Evolutionary conservation across 2,797 vertebrate species (phyloP), one percentile per base, ranked within the genome.

Genomic region (Sarcophilus harrisii): DNA sequence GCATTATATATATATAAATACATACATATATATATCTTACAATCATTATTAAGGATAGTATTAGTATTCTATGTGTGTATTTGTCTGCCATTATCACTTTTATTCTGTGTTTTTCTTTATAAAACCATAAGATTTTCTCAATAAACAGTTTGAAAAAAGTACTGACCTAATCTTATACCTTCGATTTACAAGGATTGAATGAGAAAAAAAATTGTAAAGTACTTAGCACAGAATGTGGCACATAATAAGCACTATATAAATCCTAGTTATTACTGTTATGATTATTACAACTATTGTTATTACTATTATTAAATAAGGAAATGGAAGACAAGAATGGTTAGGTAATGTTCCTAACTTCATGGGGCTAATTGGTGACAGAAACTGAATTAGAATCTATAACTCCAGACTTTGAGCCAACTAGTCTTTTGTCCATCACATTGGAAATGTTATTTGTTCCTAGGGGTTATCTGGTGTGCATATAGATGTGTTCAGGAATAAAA

Each of bases 321-420:
- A 81, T n/a, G 45, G 21, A 27, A 45, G 21, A 81, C 38, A 45
- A 45, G 73, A 81, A 81, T 81, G 38, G 18, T 81, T 45, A 45
- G 18, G 66, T 21, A 18, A 73, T 45, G 21, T 45, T 45, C 73
- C 28, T 2, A 92, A 94, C 8, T 58, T 8, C 12, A 12, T 2
- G 4, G 1, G 10, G 27, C 24, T 92, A 58, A 90, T 55, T 55
- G 29, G 52, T 49, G 59, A 29, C 49, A 92, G 57, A 94, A 32
- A 24, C 21, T 66, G 90, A 90, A 87, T 1, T 52, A 52, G 58
- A 66, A 28, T 18, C 32, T 73, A 21, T 73, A 73, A 1, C 5
- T 0, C 2, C 4, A 5, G 38, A 27, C 9, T 58, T 54, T 24
- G 13, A 45, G 1, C 5, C 29, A 60, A 57, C 57, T 0, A 5